phyloP scores from a whole-genome alignment of 1,140 invertebrate genomes.

The Zaprionus capensis region DNA sequence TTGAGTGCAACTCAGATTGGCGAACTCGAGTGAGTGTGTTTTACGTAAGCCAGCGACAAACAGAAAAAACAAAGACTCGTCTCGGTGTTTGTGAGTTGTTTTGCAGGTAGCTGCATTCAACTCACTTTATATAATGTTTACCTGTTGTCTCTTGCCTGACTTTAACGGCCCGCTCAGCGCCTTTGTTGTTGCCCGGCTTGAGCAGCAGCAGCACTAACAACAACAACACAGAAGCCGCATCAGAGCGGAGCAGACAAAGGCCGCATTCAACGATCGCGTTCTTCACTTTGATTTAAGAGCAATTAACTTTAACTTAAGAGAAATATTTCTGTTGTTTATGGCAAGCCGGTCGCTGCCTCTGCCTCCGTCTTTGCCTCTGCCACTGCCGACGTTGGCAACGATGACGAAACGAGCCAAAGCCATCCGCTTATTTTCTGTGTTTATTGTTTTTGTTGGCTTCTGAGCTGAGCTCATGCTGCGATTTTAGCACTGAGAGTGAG shows the following conservation, averaged over 20 bases:
- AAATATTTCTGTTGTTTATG: constrained; percentile 70
- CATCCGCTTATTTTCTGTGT: constrained; percentile 27
- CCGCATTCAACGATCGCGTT: constrained; percentile 54
- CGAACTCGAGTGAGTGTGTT: constrained; percentile 24
- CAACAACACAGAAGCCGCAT: neutral
- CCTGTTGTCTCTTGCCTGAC: constrained; percentile 40
- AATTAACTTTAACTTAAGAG: constrained; percentile 80
- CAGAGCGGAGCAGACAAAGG: constrained; percentile 26
- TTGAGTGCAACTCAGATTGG: constrained; percentile 41
- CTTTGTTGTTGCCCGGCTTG: constrained; percentile 34
- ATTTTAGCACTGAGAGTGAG: constrained; percentile 44
- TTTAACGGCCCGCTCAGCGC: neutral
- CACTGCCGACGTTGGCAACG: constrained; percentile 27
- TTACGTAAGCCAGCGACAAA: constrained; percentile 63
- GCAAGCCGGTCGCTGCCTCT: constrained; percentile 35
- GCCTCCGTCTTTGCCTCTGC: neutral
- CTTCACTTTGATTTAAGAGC: constrained; percentile 76
- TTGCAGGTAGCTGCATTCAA: constrained; percentile 59
- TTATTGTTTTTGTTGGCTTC: constrained; percentile 36
- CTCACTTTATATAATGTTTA: constrained; percentile 69
- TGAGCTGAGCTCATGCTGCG: constrained; percentile 66
- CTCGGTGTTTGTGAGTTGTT: constrained; percentile 48
- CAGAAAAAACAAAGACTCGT: constrained; percentile 18
- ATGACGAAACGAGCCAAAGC: constrained; percentile 42
- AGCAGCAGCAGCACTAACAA: constrained; percentile 15